Evolutionary conservation across 2,113 vertebrate genomes (phyloP).

Genomic region (Etia nguti): DNA sequence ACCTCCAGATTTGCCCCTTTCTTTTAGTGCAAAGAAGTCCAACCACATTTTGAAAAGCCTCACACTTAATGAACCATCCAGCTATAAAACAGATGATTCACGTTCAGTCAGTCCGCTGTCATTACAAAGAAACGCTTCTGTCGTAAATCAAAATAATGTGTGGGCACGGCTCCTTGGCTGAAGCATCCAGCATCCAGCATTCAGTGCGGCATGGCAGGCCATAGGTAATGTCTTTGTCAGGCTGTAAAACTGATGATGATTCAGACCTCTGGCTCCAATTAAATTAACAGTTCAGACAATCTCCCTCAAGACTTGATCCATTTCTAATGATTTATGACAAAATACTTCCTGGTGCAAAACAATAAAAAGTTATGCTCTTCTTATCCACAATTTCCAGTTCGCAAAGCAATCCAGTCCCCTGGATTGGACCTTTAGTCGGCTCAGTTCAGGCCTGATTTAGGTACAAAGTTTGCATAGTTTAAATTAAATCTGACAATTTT

Average conservation of each 20-base stretch:
- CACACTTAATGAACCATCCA: background rate
- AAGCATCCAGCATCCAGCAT: background rate
- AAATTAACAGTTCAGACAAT: background rate
- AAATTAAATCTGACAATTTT: background rate
- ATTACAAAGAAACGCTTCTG: background rate
- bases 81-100: background rate
- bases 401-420: background rate
- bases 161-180: background rate
- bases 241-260: background rate
- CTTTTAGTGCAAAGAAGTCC: background rate
- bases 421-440: background rate
- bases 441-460: background rate
- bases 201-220: background rate
- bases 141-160: background rate
- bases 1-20: background rate
- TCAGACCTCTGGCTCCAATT: background rate
- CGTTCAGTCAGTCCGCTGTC: background rate
- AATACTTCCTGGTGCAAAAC: background rate
- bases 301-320: background rate
- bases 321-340: background rate
- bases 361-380: background rate
- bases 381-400: background rate
- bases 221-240: background rate
- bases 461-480: background rate
- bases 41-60: background rate